These are phyloP conservation scores for Homalodisca vitripennis DNA, from an alignment of 1,140 invertebrate species.

Conservation along the genomic window DNA sequence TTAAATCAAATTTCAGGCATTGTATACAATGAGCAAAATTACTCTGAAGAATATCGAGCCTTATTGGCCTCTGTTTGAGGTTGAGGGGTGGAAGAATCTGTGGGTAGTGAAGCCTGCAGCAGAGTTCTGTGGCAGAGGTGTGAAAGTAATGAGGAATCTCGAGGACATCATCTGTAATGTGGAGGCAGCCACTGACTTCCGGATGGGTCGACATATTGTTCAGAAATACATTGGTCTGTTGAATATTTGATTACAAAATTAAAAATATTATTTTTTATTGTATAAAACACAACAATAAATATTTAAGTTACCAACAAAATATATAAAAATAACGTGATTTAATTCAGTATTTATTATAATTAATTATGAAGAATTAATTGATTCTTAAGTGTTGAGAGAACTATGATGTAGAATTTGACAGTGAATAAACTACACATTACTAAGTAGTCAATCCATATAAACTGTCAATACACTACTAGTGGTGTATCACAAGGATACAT, in stretches of 20 bases:
- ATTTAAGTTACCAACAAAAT: too few species aligned
- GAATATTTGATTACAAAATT: conserved; percentile 9
- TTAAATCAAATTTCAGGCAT: conserved; percentile 45
- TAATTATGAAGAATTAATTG: too few species aligned
- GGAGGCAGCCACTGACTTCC: conserved; percentile 54
- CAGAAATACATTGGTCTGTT: conserved; percentile 91
- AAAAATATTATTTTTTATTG: too few species aligned
- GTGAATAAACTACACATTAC: too few species aligned
- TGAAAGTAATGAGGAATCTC: conserved; percentile 80
- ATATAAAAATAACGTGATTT: too few species aligned
- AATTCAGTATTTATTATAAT: too few species aligned
- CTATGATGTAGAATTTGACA: too few species aligned
- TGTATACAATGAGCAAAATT: conserved; percentile 50
- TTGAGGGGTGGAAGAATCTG: conserved; percentile 83
- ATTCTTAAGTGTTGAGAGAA: too few species aligned
- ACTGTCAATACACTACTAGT: too few species aligned
- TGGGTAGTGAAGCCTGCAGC: conserved; percentile 97
- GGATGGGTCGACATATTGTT: conserved; percentile 81
- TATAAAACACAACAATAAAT: too few species aligned
- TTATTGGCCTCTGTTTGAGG: conserved; percentile 76
- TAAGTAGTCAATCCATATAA: too few species aligned
- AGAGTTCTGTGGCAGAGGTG: conserved; percentile 87
- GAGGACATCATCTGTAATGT: conserved; percentile 79
- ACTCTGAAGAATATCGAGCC: conserved; percentile 59
- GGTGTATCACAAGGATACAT: too few species aligned